Evolutionary conservation across 2,888 invertebrate genomes (phyloP), one percentile per base, ranked within the genome.

Genomic region (Heliconius charithonia): DNA sequence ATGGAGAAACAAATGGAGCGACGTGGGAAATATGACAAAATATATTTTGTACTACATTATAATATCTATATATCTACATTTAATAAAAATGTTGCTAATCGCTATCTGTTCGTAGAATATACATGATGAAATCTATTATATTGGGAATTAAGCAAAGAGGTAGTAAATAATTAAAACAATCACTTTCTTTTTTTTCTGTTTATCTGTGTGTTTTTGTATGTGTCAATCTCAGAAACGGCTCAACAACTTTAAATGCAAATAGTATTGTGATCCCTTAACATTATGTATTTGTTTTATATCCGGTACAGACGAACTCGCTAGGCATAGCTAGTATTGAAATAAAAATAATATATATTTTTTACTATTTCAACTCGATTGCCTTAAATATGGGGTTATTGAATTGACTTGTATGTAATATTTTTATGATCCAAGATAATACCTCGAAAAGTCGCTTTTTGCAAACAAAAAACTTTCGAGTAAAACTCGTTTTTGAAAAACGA

Each of bases 401-500:
- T 56, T 72, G 29, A 37, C 59, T 51, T 25, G 72, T 72, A 72
- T n/a, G 59, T 59, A 72, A 72, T 59, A 56, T 37, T 72, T 72
- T 72, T 72, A 59, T 56, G 59, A n/a, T 32, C n/a, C 59, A 37
- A 59, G 32, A 72, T 72, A 72, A 59, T 37, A 59, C 32, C 29
- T 29, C 32, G 59, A 72, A 72, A 72, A 59, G 16, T 32, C n/a
- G 37, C 32, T n/a, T 72, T 72, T 72, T 72, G n/a, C 59, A 59
- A 32, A 32, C 32, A 72, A 56, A 72, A 72, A 72, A 72, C 72
- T 72, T 72, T 72, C 72, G n/a, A 72, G 72, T 37, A 37, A 72
- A 59, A 72, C 72, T 32, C n/a, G 72, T 72, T 72, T 59, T 37
- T n/a, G 51, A 25, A 59, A 56, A 72, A 72, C 32, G 59, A 72